Evolutionary conservation across 2,113 vertebrate genomes (phyloP).

Genomic region (Pipra filicauda): DNA sequence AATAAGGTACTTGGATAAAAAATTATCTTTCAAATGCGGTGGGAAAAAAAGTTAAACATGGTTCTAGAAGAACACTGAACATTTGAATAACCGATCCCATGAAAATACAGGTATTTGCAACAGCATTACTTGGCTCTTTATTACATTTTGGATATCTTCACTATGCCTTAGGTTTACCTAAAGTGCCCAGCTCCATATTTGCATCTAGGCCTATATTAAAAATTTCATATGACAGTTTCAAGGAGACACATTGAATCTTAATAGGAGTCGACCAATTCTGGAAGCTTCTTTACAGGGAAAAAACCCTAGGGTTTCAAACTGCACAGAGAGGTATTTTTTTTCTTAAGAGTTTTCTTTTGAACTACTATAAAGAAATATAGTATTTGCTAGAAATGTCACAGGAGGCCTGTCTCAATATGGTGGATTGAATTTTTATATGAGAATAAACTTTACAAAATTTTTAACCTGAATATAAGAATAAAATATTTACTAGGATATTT

Average conservation of each 20-base stretch:
- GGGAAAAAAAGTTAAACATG: neutral
- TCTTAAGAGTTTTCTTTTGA: neutral
- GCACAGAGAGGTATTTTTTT: neutral
- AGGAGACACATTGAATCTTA: neutral
- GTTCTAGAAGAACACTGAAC: neutral
- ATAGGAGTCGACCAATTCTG: neutral
- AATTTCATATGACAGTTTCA: neutral
- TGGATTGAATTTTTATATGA: neutral
- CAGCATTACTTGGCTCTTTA: neutral
- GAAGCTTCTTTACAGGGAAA: neutral
- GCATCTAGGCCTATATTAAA: neutral
- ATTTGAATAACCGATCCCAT: accelerated
- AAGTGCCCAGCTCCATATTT: neutral
- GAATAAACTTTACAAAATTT: neutral
- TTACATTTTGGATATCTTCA: neutral
- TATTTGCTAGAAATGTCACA: neutral
- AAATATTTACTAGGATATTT: neutral
- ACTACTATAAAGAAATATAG: neutral
- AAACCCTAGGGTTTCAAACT: neutral
- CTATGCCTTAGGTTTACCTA: neutral
- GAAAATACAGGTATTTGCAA: neutral
- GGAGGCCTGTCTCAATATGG: neutral
- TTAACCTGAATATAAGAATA: neutral
- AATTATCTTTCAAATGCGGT: neutral
- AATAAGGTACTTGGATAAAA: neutral